Conservation (phyloP, 2,797 vertebrate genomes). For the Myiotriccus ornatus region DNA sequence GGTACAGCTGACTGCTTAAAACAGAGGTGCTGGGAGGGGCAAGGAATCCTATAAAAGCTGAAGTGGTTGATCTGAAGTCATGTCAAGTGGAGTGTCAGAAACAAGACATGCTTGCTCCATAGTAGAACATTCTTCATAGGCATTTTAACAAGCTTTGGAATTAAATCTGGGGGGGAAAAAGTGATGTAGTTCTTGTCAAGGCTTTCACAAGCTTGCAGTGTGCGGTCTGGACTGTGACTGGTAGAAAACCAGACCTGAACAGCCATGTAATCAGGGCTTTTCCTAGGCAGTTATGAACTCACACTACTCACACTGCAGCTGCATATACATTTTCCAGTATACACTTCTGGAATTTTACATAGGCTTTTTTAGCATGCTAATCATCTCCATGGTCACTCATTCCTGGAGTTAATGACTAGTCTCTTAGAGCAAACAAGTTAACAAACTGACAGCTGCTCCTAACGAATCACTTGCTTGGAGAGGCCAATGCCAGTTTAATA, state of each 20-base stretch:
- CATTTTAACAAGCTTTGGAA: neutral
- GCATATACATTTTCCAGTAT: slow-evolving; percentile 35
- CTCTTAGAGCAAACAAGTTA: slow-evolving; percentile 29
- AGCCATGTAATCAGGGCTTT: slow-evolving; percentile 4
- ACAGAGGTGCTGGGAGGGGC: neutral
- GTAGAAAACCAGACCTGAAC: slow-evolving; percentile 22
- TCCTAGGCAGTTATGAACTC: slow-evolving; percentile 41
- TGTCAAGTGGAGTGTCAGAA: neutral
- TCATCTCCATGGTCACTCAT: slow-evolving; percentile 35
- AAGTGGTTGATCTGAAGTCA: neutral
- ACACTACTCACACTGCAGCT: slow-evolving; percentile 15
- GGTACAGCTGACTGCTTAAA: neutral
- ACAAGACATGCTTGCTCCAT: neutral
- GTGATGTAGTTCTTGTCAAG: slow-evolving; percentile 16
- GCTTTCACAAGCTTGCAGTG: slow-evolving; percentile 2
- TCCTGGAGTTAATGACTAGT: slow-evolving; percentile 32
- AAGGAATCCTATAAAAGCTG: neutral
- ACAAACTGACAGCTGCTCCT: slow-evolving; percentile 33
- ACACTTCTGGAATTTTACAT: slow-evolving; percentile 5
- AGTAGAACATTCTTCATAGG: slow-evolving; percentile 12
- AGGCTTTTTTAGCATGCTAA: neutral
- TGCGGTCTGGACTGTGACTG: neutral
- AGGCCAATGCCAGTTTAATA: neutral
- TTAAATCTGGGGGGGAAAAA: neutral
- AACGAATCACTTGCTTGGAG: slow-evolving; percentile 6